Base-by-base conservation (phyloP, 2,797 vertebrate genomes). In the Euthynnus affinis region DNA sequence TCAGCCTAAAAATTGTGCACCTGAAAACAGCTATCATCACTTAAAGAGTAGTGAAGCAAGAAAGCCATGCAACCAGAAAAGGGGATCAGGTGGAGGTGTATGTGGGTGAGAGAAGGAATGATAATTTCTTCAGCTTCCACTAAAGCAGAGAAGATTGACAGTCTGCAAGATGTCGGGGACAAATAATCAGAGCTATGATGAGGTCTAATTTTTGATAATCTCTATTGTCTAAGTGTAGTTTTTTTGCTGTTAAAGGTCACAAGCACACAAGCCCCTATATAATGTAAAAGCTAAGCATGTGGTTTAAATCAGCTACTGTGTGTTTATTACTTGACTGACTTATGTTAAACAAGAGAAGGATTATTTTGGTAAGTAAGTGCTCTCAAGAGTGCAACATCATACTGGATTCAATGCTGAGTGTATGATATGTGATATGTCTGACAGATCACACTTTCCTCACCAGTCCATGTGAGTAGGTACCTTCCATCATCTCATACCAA, bases 91-190 rank as follows among this genome's bases (percentile, higher is more conserved):
- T 56, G 62, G 72, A 87, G 84, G 82, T 78, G 65, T 25, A 40
- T 37, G 85, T 80, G 74, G 84, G 78, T 15, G 76, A 70, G 55
- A 74, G 71, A 70, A 37, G 40, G 66, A 85, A 78, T 82, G 52
- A 82, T 84, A 70, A 89, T 83, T 84, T 78, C 64, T 76, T 89
- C 67, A 82, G 22, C 76, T 77, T 57, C 76, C 73, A 79, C 75
- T 74, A 74, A 56, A 68, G 81, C 74, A 85, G 80, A 85, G 80
- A 79, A 60, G 34, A 60, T 53, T 57, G 75, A 84, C 71, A 84
- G 78, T 32, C 64, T 58, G 62, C 59, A 53, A 42, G 61, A 66
- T 76, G 71, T 74, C 68, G 60, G 32, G 27, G 48, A 37, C 42
- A 65, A 81, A 76, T 77, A 66, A 65, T 14, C 63, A 44, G 56